Base-by-base conservation (phyloP, 2,113 vertebrate genomes). In the Thalassarche chlororhynchos region DNA sequence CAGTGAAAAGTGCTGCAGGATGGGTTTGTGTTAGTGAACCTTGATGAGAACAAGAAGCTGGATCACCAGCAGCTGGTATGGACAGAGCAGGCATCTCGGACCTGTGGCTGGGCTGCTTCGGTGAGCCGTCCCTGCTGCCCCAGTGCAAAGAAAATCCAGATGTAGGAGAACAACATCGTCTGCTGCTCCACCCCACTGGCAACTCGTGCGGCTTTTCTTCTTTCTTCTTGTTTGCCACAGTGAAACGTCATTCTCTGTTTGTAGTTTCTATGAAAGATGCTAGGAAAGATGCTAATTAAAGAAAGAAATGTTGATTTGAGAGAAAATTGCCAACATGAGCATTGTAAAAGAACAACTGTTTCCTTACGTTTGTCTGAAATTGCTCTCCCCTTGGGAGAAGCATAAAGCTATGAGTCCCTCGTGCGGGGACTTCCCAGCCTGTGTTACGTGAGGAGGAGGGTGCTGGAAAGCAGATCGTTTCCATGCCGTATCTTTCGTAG, bases 271-370 rank as follows among this genome's bases (percentile, higher is more conserved):
- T 24, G 19, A 51, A 65, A 5, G n/a, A 55, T 76, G 31, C 46
- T 57, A 34, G 49, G 29, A 64, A 69, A 46, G 75, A 54, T 68
- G 52, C 51, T 89, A 84, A 93, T 95, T 96, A 87, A 78, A 71
- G 88, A 70, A 84, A 84, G 76, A 96, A 87, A 76, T 89, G 76
- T 75, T 90, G 75, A 40, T 75, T 83, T 69, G 75, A 76, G 80
- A 90, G 64, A 75, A 91, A 86, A 90, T 55, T 93, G 87, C 81
- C 52, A 44, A 89, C 88, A 84, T 17, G 71, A 75, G 70, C 26
- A 42, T 60, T 90, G 76, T 93, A 90, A 88, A 90, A 94, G 66
- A 79, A 42, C 47, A 91, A 75, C 75, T 82, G 51, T 87, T 84
- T 47, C 44, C 29, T 71, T 72, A n/a, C 0, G 0, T 62, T 82